These are phyloP conservation scores for Saccostrea cuccullata DNA, from an alignment of 1,140 invertebrate species.

Conservation along the genomic window DNA sequence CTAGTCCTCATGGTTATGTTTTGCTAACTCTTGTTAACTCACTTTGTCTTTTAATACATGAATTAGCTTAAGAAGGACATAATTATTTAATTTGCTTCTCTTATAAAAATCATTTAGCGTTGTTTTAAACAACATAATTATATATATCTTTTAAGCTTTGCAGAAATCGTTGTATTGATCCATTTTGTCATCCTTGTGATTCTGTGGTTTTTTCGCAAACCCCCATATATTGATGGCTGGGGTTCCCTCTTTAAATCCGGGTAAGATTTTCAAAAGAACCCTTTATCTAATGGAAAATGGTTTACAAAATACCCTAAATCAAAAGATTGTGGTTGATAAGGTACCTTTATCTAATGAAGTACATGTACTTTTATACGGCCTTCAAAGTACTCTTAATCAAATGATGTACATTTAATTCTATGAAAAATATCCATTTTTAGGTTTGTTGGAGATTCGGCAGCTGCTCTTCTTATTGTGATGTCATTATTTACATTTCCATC, in stretches of 20 bases:
- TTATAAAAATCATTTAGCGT: too few species aligned
- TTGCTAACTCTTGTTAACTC: neutral
- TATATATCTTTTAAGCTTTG: slow-evolving; percentile 78
- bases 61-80: neutral
- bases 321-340: too few species aligned
- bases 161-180: slow-evolving; percentile 87
- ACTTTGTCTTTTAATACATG: neutral
- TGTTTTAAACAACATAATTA: too few species aligned
- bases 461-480: slow-evolving; percentile 63
- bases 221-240: slow-evolving; percentile 90
- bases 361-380: too few species aligned
- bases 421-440: slow-evolving; percentile 63
- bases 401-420: too few species aligned
- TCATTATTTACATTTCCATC: slow-evolving; percentile 69
- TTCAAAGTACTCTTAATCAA: too few species aligned
- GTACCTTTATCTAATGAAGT: too few species aligned
- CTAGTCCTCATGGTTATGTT: neutral
- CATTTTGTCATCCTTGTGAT: slow-evolving; percentile 89
- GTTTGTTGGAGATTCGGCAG: slow-evolving; percentile 73
- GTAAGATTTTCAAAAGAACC: slow-evolving; percentile 47
- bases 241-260: slow-evolving; percentile 71
- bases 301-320: too few species aligned
- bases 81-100: too few species aligned
- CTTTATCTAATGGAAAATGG: too few species aligned
- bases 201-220: slow-evolving; percentile 93